Evolutionary conservation across 2,113 vertebrate genomes (phyloP).

Genomic region (Ameiurus melas): DNA sequence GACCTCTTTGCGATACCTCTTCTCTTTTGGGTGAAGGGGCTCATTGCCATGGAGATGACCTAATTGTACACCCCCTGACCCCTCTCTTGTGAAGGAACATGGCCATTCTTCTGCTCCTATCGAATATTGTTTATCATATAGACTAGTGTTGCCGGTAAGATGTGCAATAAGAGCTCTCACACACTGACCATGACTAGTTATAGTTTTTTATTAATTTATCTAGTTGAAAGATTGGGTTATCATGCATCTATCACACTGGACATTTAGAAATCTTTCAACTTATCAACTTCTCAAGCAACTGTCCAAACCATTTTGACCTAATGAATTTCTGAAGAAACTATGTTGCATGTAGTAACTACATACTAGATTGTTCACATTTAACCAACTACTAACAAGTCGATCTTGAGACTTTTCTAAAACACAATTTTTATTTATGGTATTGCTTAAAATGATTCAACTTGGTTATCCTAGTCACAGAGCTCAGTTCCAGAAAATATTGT

Average conservation of each 20-base stretch:
- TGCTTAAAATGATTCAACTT: neutral
- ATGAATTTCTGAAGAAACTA: neutral
- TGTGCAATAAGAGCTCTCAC: constrained; percentile 1
- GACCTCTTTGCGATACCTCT: constrained; percentile 43
- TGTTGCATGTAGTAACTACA: neutral
- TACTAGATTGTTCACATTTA: neutral
- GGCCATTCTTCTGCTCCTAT: constrained; percentile 34
- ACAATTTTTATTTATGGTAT: neutral
- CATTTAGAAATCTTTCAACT: neutral
- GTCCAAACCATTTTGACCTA: neutral
- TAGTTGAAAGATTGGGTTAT: neutral
- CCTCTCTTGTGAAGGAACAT: constrained; percentile 43
- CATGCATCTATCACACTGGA: neutral
- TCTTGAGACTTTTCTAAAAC: neutral
- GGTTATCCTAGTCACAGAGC: too few species aligned
- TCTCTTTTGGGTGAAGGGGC: constrained; percentile 51
- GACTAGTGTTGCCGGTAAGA: constrained; percentile 36
- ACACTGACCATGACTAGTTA: neutral
- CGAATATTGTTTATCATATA: constrained; percentile 15
- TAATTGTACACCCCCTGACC: constrained; percentile 43
- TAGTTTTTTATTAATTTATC: neutral
- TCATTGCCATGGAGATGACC: constrained; percentile 50
- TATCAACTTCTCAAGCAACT: neutral
- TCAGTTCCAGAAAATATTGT: too few species aligned
- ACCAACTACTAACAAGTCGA: neutral